phyloP scores from a whole-genome alignment of 2,888 invertebrate species.

The Dilophus febrilis region DNA sequence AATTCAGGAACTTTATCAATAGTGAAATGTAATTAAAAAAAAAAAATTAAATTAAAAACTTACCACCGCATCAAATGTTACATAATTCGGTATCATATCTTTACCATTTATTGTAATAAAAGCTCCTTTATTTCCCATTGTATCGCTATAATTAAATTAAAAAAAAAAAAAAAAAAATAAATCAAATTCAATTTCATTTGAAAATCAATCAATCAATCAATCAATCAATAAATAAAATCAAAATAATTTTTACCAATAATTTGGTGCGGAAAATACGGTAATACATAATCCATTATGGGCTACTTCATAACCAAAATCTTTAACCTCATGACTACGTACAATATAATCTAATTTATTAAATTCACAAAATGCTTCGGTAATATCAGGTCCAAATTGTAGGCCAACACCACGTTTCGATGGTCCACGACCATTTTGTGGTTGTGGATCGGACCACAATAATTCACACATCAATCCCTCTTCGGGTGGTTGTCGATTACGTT shows the following conservation, averaged over 20 bases:
- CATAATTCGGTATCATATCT: slow-evolving; percentile 79
- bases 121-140: slow-evolving; percentile 97
- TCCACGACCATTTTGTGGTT: slow-evolving; percentile 69
- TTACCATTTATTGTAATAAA: slow-evolving; percentile 89
- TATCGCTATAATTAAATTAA: slow-evolving; percentile 55
- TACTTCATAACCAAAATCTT: slow-evolving; percentile 88
- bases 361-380: slow-evolving; percentile 71
- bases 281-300: slow-evolving; percentile 92
- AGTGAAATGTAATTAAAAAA: too few species aligned
- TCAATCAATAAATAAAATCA: slow-evolving; percentile 3
- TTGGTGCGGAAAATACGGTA: slow-evolving; percentile 98
- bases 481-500: slow-evolving; percentile 92
- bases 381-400: slow-evolving; percentile 96
- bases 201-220: slow-evolving; percentile 1
- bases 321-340: slow-evolving; percentile 94
- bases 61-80: slow-evolving; percentile 89
- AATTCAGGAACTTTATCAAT: too few species aligned
- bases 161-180: slow-evolving; percentile 3
- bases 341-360: slow-evolving; percentile 82
- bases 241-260: slow-evolving; percentile 70
- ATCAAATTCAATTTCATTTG: slow-evolving; percentile 8
- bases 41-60: slow-evolving; percentile 27
- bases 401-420: slow-evolving; percentile 96
- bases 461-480: slow-evolving; percentile 96
- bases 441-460: slow-evolving; percentile 90